These are phyloP conservation scores for Imbricaverruca yamaguchii DNA, from an alignment of 2,888 invertebrate species.

Conservation along the genomic window DNA sequence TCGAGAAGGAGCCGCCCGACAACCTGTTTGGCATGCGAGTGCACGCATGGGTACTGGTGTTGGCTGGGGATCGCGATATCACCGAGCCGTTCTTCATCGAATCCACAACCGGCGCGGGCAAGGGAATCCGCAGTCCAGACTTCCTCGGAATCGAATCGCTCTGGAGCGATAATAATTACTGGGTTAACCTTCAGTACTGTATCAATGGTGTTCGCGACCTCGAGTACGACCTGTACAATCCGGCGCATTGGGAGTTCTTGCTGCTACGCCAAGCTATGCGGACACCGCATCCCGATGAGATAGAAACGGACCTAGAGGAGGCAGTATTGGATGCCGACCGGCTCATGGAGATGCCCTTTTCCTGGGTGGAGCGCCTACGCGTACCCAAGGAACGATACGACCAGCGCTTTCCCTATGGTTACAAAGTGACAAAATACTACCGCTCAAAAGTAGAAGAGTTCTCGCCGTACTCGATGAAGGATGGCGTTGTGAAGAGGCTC, in stretches of 20 bases:
- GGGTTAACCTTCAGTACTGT: slow-evolving; percentile 40
- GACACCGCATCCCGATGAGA: slow-evolving; percentile 25
- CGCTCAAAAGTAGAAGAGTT: slow-evolving; percentile 66
- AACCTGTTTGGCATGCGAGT: slow-evolving; percentile 59
- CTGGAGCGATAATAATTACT: slow-evolving; percentile 81
- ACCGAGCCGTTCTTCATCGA: slow-evolving; percentile 70
- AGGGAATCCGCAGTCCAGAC: slow-evolving; percentile 50
- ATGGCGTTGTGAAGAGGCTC: slow-evolving; percentile 61
- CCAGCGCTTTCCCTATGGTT: slow-evolving; percentile 61
- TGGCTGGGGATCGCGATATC: slow-evolving; percentile 54
- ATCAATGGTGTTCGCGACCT: slow-evolving; percentile 28
- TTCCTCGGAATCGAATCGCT: slow-evolving; percentile 73
- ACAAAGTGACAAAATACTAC: slow-evolving; percentile 56
- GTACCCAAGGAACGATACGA: slow-evolving; percentile 57
- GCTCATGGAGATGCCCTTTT: slow-evolving; percentile 65
- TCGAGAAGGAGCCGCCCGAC: slow-evolving; percentile 58
- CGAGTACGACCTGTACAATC: slow-evolving; percentile 33
- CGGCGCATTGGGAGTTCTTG: slow-evolving; percentile 33
- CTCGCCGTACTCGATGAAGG: slow-evolving; percentile 62
- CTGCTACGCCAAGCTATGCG: slow-evolving; percentile 32
- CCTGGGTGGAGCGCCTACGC: slow-evolving; percentile 63
- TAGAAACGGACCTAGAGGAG: slow-evolving; percentile 33
- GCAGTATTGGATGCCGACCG: slow-evolving; percentile 47
- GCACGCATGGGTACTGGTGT: slow-evolving; percentile 76
- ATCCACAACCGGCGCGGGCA: slow-evolving; percentile 64